A percentile compares a stretch with the other conserved stretches of the same genome.
These are phyloP conservation scores for Platyscapa corneri DNA, from an alignment of 1,140 invertebrate genomes.

Conservation along the genomic window DNA sequence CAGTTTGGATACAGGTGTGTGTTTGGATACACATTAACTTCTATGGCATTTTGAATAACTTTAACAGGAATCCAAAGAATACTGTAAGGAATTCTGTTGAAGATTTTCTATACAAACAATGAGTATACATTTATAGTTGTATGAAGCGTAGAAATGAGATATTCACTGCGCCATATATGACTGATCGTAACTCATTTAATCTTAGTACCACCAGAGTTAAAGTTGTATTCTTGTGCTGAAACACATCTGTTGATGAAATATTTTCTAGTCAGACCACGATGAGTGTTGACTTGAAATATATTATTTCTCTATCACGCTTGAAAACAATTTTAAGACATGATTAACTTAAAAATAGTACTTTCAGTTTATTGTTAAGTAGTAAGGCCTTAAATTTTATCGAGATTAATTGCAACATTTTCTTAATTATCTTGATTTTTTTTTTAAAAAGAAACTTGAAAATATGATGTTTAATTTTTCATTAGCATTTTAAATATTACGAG, in stretches of 20 bases:
- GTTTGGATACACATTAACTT: too few species aligned
- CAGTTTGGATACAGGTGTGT: too few species aligned
- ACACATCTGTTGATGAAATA: background rate
- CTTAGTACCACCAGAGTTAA: background rate
- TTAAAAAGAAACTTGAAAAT: background rate
- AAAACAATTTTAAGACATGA: background rate
- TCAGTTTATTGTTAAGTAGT: background rate
- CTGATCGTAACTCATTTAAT: background rate
- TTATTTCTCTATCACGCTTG: background rate
- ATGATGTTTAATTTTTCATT: background rate
- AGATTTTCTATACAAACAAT: too few species aligned
- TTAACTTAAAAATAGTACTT: background rate
- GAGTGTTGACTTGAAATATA: background rate
- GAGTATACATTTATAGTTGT: too few species aligned
- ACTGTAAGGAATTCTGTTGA: too few species aligned
- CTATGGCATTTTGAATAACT: too few species aligned
- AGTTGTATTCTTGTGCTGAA: background rate
- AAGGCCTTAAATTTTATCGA: background rate
- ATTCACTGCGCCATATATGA: too few species aligned
- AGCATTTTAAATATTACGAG: background rate
- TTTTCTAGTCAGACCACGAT: too few species aligned
- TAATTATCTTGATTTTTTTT: background rate
- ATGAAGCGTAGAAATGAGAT: too few species aligned
- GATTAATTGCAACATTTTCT: too few species aligned
- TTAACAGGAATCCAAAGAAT: too few species aligned